Evolutionary conservation across 2,113 vertebrate genomes (phyloP).

Genomic region (Sturnus vulgaris): DNA sequence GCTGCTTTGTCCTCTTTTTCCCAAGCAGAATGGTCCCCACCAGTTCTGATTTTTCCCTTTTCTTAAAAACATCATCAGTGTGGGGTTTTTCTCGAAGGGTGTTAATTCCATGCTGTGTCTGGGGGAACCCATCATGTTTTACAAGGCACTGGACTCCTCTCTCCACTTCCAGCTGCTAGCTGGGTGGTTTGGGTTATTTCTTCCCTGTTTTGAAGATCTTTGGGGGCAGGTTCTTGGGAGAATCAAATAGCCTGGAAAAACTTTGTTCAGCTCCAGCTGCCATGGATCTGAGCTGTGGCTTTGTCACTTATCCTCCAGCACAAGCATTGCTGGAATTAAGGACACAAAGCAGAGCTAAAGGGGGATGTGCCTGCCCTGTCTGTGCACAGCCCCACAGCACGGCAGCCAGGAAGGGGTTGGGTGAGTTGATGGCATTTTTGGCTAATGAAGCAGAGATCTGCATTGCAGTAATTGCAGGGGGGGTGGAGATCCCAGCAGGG

Average conservation of each 20-base stretch:
- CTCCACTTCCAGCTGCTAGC: background rate
- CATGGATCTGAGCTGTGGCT: background rate
- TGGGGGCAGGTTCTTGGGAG: background rate
- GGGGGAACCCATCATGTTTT: background rate
- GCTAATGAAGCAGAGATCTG: background rate
- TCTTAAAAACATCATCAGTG: background rate
- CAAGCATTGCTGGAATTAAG: background rate
- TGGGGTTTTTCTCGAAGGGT: fast-evolving
- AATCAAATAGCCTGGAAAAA: background rate
- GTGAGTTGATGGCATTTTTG: background rate
- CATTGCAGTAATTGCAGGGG: background rate
- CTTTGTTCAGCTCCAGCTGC: background rate
- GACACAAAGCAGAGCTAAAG: fast-evolving
- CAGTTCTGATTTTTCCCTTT: background rate
- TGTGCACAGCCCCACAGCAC: fast-evolving
- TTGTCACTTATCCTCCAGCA: background rate
- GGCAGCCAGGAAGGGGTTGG: background rate
- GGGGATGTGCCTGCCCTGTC: background rate
- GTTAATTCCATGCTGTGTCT: fast-evolving
- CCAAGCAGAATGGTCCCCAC: background rate
- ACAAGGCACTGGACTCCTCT: background rate
- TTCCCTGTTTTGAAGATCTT: background rate
- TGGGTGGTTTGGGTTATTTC: background rate
- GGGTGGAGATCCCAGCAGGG: background rate
- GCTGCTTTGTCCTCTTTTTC: background rate